Conservation (phyloP, 2,888 invertebrate genomes). For the Papilio demoleus region DNA sequence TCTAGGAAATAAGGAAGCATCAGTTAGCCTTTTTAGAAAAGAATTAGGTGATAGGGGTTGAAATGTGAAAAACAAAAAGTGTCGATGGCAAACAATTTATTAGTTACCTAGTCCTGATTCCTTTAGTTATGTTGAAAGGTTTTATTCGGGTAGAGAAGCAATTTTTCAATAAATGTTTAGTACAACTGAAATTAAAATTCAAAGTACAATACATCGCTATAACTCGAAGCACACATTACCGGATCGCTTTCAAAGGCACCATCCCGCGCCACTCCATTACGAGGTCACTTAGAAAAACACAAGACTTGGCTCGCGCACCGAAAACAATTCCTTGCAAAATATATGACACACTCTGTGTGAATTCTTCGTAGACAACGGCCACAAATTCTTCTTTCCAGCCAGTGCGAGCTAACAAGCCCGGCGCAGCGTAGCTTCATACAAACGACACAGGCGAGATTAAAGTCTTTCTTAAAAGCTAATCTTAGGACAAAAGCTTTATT, state of each 20-base stretch:
- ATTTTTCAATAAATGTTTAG: neutral
- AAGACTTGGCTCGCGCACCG: constrained; percentile 37
- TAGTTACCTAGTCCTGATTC: neutral
- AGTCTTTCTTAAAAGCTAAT: constrained; percentile 80
- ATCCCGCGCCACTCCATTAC: constrained; percentile 34
- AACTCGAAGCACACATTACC: constrained; percentile 15
- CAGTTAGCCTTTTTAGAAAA: neutral
- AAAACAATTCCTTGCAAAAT: constrained; percentile 41
- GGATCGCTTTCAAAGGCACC: constrained; percentile 7
- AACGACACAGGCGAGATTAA: constrained; percentile 59
- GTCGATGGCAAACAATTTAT: neutral
- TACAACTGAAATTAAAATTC: neutral
- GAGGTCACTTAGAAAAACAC: constrained; percentile 40
- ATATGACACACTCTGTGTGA: constrained; percentile 38
- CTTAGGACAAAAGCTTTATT: constrained; percentile 82
- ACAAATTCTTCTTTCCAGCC: constrained; percentile 34
- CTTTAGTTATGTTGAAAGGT: neutral
- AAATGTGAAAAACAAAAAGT: neutral
- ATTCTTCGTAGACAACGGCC: constrained; percentile 33
- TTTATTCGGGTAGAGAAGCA: neutral
- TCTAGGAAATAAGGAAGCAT: neutral
- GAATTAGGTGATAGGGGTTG: neutral
- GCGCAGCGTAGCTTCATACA: constrained; percentile 44
- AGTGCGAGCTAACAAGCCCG: constrained; percentile 25
- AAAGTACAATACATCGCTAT: neutral